These are phyloP conservation scores for Hydractinia symbiolongicarpus DNA, from an alignment of 30 jellyfish, hydroid and myxozoan genomes.

Conservation along the genomic window DNA sequence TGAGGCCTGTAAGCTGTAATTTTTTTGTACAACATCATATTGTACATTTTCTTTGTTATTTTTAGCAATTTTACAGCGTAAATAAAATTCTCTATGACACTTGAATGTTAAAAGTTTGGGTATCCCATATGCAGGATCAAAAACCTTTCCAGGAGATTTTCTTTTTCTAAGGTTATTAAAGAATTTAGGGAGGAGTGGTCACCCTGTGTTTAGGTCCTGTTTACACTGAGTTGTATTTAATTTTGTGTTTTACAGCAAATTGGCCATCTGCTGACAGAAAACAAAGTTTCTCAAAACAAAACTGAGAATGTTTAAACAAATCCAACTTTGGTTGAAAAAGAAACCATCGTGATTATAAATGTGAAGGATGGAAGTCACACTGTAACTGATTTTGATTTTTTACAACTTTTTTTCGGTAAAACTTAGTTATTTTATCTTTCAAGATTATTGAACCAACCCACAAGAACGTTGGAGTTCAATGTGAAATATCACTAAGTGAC, in stretches of 20 bases:
- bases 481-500: neutral
- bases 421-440: neutral
- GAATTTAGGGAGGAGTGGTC: too few species aligned
- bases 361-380: neutral
- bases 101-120: too few species aligned
- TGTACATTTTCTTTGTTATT: too few species aligned
- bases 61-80: too few species aligned
- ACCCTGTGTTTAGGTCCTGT: too few species aligned
- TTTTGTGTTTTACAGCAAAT: neutral
- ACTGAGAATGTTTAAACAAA: neutral
- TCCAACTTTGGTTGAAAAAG: neutral
- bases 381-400: neutral
- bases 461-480: neutral
- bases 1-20: too few species aligned
- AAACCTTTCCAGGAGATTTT: too few species aligned
- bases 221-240: neutral
- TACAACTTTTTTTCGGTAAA: neutral
- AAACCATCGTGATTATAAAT: neutral
- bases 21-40: too few species aligned
- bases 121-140: too few species aligned
- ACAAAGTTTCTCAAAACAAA: neutral
- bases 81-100: too few species aligned
- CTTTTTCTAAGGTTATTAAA: too few species aligned
- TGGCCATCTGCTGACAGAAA: neutral
- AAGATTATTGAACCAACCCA: neutral